Conservation (phyloP, 2,113 vertebrate genomes). For the Nothoprocta perdicaria region DNA sequence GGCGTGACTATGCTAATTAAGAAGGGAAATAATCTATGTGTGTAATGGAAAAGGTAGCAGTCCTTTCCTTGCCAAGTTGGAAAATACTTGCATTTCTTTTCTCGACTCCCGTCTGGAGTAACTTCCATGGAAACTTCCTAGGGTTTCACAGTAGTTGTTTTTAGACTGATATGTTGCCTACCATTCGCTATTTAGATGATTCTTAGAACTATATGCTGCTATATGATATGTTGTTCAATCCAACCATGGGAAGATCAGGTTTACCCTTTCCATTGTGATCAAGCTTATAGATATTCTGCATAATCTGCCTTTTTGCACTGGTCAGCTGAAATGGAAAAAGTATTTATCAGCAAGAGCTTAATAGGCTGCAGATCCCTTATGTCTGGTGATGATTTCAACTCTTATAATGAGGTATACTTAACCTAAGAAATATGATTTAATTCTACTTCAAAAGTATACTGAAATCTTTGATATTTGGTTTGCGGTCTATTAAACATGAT, state of each 20-base stretch:
- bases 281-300: constrained; percentile 9
- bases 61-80: neutral
- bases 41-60: neutral
- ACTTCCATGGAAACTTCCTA: neutral
- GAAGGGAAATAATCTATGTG: neutral
- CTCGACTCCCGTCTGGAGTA: neutral
- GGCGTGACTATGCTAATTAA: neutral
- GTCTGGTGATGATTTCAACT: constrained; percentile 58
- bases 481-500: constrained; percentile 53
- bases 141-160: neutral
- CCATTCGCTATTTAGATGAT: neutral
- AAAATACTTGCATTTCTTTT: rapidly evolving
- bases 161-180: neutral
- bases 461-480: constrained; percentile 56
- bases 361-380: constrained; percentile 52
- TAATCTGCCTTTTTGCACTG: constrained; percentile 47
- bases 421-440: constrained; percentile 61
- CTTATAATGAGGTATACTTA: constrained; percentile 43
- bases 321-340: constrained; percentile 60
- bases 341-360: constrained; percentile 56
- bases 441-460: constrained; percentile 58
- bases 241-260: neutral
- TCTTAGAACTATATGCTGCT: neutral
- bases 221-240: neutral
- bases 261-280: constrained; percentile 26